Evolutionary conservation across 1,140 invertebrate species (phyloP).

Genomic region (Steinernema feltiae): DNA sequence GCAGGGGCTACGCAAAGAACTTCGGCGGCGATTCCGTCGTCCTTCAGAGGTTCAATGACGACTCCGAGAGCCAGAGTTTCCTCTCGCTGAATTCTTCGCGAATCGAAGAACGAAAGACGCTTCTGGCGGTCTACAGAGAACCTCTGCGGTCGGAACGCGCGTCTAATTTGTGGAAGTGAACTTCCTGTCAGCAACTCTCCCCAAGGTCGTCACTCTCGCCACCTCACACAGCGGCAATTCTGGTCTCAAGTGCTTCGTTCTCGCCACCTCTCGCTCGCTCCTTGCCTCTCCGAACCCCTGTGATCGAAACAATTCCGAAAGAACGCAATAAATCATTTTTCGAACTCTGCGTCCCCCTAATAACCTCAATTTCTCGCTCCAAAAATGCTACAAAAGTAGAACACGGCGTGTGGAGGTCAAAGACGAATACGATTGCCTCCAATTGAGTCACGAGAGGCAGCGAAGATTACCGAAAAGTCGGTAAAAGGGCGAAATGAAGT

Average conservation of each 20-base stretch:
- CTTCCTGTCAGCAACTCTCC: neutral
- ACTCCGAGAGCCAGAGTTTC: neutral
- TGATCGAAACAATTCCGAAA: neutral
- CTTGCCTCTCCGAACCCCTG: neutral
- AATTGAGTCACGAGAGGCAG: neutral
- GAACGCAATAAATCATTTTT: neutral
- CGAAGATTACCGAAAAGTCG: neutral
- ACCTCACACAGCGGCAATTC: neutral
- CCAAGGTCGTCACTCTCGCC: neutral
- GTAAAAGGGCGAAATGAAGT: neutral
- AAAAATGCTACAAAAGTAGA: conserved; percentile 10
- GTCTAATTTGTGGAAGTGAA: too few relatives aligned
- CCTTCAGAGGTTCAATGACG: neutral
- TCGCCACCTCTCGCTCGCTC: neutral
- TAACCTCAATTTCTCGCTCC: conserved; percentile 13
- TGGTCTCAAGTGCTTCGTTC: neutral
- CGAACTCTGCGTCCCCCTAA: neutral
- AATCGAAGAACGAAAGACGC: neutral
- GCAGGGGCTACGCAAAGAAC: neutral
- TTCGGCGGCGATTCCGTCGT: neutral
- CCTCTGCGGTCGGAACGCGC: neutral
- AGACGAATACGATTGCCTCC: neutral
- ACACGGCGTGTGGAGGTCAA: neutral
- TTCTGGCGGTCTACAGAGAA: neutral
- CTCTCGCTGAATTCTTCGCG: neutral